Evolutionary conservation across 2,113 vertebrate species (phyloP).

Genomic region (Cairina moschata): DNA sequence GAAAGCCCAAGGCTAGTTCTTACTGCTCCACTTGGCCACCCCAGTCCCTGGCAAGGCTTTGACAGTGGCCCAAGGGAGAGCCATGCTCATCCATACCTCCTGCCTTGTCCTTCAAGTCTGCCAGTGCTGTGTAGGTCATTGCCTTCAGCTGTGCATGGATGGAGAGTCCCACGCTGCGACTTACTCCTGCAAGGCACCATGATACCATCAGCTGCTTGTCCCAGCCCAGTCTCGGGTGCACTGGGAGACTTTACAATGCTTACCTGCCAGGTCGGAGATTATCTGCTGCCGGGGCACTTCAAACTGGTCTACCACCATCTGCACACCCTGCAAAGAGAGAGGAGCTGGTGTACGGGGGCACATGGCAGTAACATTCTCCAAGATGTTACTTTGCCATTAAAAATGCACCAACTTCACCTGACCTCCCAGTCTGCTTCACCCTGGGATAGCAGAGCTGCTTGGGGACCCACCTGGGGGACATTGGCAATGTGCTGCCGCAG

Average conservation of each 20-base stretch:
- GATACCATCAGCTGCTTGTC: background rate
- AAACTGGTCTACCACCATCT: constrained; percentile 65
- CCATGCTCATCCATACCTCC: background rate
- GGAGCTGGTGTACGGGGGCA: accelerated
- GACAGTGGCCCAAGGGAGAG: background rate
- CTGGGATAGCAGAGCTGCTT: too few relatives aligned
- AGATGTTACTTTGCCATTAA: background rate
- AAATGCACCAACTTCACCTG: background rate
- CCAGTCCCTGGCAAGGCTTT: background rate
- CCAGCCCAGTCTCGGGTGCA: accelerated
- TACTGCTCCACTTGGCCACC: background rate
- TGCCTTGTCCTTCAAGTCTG: constrained; percentile 46
- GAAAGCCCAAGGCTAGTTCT: constrained; percentile 37
- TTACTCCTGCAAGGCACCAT: constrained; percentile 42
- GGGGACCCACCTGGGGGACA: constrained; percentile 72
- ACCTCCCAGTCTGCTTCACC: background rate
- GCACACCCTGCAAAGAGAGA: constrained; percentile 54
- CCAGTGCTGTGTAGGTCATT: constrained; percentile 38
- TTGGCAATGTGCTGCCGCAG: constrained; percentile 65
- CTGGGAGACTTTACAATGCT: accelerated
- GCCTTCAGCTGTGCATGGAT: constrained; percentile 53
- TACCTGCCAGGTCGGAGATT: constrained; percentile 50
- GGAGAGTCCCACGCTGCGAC: constrained; percentile 60
- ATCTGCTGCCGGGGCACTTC: constrained; percentile 66
- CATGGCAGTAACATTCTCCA: accelerated